A percentile compares a stretch with the other conserved stretches of the same genome.
phyloP scores from a whole-genome alignment of 2,113 vertebrate species.

The Melanocharis versteri region DNA sequence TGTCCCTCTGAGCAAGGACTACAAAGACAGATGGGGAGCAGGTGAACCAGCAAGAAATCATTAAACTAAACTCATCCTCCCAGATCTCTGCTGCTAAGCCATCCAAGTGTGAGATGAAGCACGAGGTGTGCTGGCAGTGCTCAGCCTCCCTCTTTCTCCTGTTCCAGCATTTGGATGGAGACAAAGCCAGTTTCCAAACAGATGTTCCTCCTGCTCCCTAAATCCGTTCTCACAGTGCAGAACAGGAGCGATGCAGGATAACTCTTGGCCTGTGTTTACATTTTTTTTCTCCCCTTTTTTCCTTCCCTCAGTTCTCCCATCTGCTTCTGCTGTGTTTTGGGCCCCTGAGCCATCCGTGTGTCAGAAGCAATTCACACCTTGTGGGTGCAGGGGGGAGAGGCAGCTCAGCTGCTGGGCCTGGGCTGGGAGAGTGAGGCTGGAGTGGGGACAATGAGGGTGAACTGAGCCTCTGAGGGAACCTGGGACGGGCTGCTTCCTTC shows the following conservation, averaged over 20 bases:
- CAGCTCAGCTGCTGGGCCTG: not conserved
- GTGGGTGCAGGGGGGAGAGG: not conserved
- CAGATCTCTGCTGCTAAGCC: conserved; percentile 20
- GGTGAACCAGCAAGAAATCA: conserved; percentile 58
- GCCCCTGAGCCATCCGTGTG: conserved; percentile 3
- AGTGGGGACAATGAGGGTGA: not conserved
- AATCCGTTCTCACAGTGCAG: not conserved
- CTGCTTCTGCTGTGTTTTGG: not conserved
- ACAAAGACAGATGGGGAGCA: conserved; percentile 63
- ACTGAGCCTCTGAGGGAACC: not conserved
- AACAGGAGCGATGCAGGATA: not conserved
- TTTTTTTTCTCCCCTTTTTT: not conserved
- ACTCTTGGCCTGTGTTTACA: not conserved
- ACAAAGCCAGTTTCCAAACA: not conserved
- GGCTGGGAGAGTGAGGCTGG: not conserved
- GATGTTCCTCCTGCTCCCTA: not conserved
- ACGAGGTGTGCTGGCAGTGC: not conserved
- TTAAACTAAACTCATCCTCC: conserved; percentile 53
- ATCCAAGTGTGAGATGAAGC: conserved; percentile 39
- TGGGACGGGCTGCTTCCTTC: not conserved
- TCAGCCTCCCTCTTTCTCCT: not conserved
- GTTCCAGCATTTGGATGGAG: not conserved
- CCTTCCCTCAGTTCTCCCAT: not conserved
- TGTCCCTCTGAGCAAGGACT: conserved; percentile 42
- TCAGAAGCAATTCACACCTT: not conserved